phyloP scores from a whole-genome alignment of 2,888 invertebrate genomes.

The Tenthredo livida region DNA sequence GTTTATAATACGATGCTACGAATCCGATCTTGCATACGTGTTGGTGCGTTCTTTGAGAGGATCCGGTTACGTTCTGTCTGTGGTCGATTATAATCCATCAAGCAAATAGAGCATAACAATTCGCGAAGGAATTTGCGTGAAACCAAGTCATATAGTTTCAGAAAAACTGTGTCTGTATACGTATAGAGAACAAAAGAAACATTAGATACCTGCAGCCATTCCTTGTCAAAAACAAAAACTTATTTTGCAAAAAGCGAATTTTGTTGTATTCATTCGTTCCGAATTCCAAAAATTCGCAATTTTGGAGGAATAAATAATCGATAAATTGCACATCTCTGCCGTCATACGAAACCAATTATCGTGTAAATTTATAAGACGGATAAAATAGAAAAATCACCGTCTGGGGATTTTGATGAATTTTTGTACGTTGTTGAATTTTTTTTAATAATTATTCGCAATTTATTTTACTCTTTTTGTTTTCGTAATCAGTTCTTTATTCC shows the following conservation, averaged over 20 bases:
- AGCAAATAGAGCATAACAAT: constrained; percentile 41
- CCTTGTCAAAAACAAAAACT: neutral
- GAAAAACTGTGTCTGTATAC: neutral
- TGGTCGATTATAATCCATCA: constrained; percentile 30
- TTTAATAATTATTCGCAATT: no score
- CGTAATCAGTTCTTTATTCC: no score
- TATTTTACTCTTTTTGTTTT: no score
- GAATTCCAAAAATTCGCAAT: neutral
- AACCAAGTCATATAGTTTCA: neutral
- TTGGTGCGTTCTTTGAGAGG: constrained; percentile 20
- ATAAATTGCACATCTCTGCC: no score
- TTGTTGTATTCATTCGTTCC: neutral
- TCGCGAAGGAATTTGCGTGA: constrained; percentile 24
- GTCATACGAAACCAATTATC: no score
- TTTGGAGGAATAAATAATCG: no score
- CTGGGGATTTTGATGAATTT: no score
- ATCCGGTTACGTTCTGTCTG: constrained; percentile 43
- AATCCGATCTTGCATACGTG: neutral
- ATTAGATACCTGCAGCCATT: neutral
- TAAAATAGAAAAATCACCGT: no score
- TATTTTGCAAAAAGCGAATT: neutral
- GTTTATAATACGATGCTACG: neutral
- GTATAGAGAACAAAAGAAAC: neutral
- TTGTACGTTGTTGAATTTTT: no score
- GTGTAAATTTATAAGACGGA: no score